Conservation (phyloP, 92 coral and sea anemone genomes). For the Blastomussa wellsi region DNA sequence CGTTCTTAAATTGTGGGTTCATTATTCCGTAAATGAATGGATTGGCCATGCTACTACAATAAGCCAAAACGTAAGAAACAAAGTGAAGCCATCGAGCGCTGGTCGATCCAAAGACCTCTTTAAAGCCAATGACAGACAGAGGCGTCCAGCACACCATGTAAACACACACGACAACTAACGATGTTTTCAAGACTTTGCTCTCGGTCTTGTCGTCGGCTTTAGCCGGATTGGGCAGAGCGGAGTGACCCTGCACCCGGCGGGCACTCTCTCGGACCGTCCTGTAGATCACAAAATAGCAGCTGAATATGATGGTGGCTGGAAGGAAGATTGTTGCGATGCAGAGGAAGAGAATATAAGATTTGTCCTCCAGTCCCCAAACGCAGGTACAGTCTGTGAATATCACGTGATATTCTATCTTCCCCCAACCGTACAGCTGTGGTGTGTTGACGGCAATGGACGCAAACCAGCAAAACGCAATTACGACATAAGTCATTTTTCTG, state of each 20-base stretch:
- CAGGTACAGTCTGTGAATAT: conserved; percentile 63
- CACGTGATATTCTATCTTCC: conserved; percentile 55
- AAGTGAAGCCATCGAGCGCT: conserved; percentile 45
- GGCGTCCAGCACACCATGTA: conserved; percentile 76
- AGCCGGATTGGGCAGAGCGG: conserved; percentile 18
- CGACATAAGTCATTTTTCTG: conserved; percentile 33
- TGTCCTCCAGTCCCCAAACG: conserved; percentile 58
- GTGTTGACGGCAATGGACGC: conserved; percentile 55
- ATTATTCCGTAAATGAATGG: conserved; percentile 80
- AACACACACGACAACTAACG: conserved; percentile 74
- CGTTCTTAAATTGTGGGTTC: conserved; percentile 75
- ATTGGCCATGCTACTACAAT: conserved; percentile 65
- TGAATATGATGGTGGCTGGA: conserved; percentile 60
- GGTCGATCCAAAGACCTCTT: conserved; percentile 55
- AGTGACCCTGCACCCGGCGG: conserved; percentile 41
- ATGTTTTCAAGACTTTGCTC: conserved; percentile 62
- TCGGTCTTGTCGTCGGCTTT: conserved; percentile 43
- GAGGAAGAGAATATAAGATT: conserved; percentile 66
- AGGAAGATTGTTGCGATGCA: conserved; percentile 48
- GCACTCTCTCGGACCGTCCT: conserved; percentile 66
- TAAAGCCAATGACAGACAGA: conserved; percentile 59
- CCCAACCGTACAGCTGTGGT: conserved; percentile 88
- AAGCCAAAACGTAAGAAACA: conserved; percentile 53
- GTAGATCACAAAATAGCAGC: conserved; percentile 72
- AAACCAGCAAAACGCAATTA: conserved; percentile 60